Conservation (phyloP, 2,888 invertebrate species). For the Onthophagus sagittarius region DNA sequence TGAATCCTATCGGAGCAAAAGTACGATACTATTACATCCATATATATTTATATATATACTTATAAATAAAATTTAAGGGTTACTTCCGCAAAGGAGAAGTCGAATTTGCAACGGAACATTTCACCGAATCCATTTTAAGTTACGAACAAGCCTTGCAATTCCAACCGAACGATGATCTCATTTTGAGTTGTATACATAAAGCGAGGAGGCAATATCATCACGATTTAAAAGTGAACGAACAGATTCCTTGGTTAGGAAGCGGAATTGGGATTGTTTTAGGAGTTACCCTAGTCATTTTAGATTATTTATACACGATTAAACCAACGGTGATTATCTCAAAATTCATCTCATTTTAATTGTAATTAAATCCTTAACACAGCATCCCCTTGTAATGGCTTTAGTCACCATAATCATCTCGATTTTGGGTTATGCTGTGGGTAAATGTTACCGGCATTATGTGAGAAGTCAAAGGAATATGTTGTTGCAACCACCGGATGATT, state of each 20-base stretch:
- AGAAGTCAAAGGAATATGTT: slow-evolving; percentile 53
- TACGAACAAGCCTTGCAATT: slow-evolving; percentile 65
- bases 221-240: slow-evolving; percentile 54
- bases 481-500: slow-evolving; percentile 53
- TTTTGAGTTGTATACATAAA: slow-evolving; percentile 60
- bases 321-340: slow-evolving; percentile 55
- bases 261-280: slow-evolving; percentile 69
- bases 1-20: slow-evolving; percentile 78
- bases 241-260: slow-evolving; percentile 71
- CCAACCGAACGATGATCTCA: slow-evolving; percentile 62
- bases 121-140: slow-evolving; percentile 64
- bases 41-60: too few relatives aligned
- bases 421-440: slow-evolving; percentile 64
- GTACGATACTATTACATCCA: too few relatives aligned
- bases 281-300: slow-evolving; percentile 64
- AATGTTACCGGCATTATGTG: slow-evolving; percentile 54
- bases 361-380: slow-evolving; percentile 46
- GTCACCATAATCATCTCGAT: slow-evolving; percentile 65
- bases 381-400: slow-evolving; percentile 69
- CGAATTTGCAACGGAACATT: slow-evolving; percentile 64
- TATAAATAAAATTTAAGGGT: too few relatives aligned
- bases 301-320: slow-evolving; percentile 61
- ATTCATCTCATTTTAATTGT: background rate
- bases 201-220: slow-evolving; percentile 37
- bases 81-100: slow-evolving; percentile 72